phyloP scores from a whole-genome alignment of 2,888 invertebrate genomes.

The Erannis defoliaria region DNA sequence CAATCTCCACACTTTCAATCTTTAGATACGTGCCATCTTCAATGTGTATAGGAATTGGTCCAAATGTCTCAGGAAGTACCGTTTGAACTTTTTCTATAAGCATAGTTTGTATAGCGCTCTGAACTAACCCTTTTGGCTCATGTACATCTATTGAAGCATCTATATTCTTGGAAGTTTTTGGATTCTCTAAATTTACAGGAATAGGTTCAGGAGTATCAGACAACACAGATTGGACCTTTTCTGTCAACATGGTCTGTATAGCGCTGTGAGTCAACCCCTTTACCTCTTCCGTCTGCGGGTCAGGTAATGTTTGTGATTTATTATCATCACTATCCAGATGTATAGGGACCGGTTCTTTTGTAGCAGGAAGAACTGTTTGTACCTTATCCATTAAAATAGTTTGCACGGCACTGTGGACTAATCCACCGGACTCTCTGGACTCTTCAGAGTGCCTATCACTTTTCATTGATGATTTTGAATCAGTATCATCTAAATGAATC shows the following conservation, averaged over 20 bases:
- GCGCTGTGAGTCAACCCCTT: conserved; percentile 42
- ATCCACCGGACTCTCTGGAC: conserved; percentile 46
- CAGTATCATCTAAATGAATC: conserved; percentile 19
- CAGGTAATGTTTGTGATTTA: not conserved
- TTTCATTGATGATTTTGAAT: conserved; percentile 15
- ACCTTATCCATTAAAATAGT: conserved; percentile 81
- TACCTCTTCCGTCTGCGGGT: conserved; percentile 14
- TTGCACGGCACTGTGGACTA: conserved; percentile 79
- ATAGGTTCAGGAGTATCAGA: conserved; percentile 40
- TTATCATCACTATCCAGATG: conserved; percentile 11
- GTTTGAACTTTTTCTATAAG: conserved; percentile 46
- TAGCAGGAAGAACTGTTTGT: conserved; percentile 37
- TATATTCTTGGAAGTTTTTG: conserved; percentile 11
- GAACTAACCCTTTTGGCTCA: conserved; percentile 31
- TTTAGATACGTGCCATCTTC: not conserved
- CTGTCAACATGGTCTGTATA: conserved; percentile 42
- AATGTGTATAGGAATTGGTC: conserved; percentile 29
- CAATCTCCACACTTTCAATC: not conserved
- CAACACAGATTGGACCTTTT: conserved; percentile 47
- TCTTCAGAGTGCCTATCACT: conserved; percentile 12
- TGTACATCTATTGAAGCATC: not conserved
- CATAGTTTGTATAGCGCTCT: conserved; percentile 37
- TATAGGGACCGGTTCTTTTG: conserved; percentile 28
- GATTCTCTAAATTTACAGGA: conserved; percentile 32
- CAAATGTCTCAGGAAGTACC: conserved; percentile 37